phyloP scores from a whole-genome alignment of 2,888 invertebrate species.

The Tetranychus truncatus region DNA sequence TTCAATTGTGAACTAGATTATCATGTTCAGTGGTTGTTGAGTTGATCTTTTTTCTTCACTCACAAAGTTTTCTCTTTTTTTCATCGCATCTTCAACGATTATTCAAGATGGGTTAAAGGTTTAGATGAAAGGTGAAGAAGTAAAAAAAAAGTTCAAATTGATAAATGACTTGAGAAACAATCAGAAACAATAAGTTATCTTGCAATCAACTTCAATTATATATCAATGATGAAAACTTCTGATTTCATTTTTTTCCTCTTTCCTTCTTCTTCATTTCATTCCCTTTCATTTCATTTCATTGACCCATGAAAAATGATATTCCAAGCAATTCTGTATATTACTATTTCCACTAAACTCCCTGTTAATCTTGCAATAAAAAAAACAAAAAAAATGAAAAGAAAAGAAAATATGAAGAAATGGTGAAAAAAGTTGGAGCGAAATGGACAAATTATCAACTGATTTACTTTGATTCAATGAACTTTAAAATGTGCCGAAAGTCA shows the following conservation, averaged over 20 bases:
- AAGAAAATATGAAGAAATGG: neutral
- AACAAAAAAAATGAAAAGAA: neutral
- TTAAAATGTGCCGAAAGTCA: neutral
- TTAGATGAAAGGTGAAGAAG: neutral
- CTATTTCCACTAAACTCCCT: neutral
- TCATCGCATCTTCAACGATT: too few relatives aligned
- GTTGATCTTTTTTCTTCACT: too few relatives aligned
- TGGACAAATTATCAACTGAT: neutral
- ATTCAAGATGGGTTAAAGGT: neutral
- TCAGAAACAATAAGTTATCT: neutral
- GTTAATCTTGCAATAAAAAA: neutral
- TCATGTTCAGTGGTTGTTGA: too few relatives aligned
- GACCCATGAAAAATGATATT: neutral
- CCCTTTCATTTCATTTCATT: neutral
- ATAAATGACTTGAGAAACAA: neutral
- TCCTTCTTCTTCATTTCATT: neutral
- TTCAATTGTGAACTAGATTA: too few relatives aligned
- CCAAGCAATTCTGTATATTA: neutral
- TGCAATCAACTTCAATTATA: neutral
- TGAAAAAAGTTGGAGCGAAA: neutral
- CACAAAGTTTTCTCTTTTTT: too few relatives aligned
- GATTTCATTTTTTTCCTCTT: neutral
- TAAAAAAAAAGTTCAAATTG: neutral
- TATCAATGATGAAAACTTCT: neutral
- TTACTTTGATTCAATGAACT: neutral